Base-by-base conservation (phyloP, 2,113 vertebrate genomes). In the Tor tambroides region DNA sequence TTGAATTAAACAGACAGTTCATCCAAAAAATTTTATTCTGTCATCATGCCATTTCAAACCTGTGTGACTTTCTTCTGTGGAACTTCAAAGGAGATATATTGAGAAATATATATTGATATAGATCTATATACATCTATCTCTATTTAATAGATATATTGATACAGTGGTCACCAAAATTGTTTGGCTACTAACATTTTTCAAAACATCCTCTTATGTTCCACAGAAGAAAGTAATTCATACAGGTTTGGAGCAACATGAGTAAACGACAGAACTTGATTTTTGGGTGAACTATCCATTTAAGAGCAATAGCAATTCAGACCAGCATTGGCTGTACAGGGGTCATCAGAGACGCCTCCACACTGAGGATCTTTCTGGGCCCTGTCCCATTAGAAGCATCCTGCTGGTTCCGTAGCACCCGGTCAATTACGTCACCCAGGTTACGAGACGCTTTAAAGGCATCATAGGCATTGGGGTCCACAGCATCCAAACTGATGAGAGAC, bases 261-360 rank as follows among this genome's bases (percentile, higher is more conserved):
- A 17, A 1, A 72, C 2, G 9, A 72, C 7, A 35, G 17, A 32
- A 38, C 5, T 72, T 2, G 5, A 7, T 19, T 21, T 21, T 35
- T 71, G 7, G 17, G 35, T 72, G 69, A 41, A 72, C 9, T 19
- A 69, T 69, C 6, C 1, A 2, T 69, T 69, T 32, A 17, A 32
- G 12, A 21, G 12, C 4, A 35, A 12, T 43, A 8, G 7, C 2
- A 17, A 79, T 4, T 46, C 88, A 94, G 88, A 99, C 98, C 97
- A 99, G 91, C 98, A 99, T 99, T 82, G 98, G 98, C 93, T 99
- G 98, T 46, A 99, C 97, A 0, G 98, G 98, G 4, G 98, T 99
- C 98, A 99, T 97, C 84, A 99, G 95, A 0, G 96, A 95, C 17
- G 98, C 98, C 94, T 98, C 96, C 5, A 99, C 93, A 0, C 96